Base-by-base conservation (phyloP, 2,888 invertebrate genomes). In the Lepidochitona cinerea region DNA sequence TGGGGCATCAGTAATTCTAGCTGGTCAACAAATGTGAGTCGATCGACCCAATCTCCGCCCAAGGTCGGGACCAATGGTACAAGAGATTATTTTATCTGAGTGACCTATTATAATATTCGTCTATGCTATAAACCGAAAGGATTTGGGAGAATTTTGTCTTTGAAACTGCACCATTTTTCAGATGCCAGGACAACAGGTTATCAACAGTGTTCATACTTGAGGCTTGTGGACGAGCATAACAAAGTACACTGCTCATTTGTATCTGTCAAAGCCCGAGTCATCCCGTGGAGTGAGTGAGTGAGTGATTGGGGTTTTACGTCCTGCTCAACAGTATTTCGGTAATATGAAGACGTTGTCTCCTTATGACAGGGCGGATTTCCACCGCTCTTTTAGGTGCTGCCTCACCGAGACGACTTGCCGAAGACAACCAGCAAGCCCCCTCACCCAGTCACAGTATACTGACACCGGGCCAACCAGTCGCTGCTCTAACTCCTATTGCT, bases 1-100 rank as follows among this genome's bases (percentile, higher is more conserved):
- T 49, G 36, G 64, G 9, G 49, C 74, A 5, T 71, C 71, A 23
- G 4, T 71, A 12, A 37, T 71, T 14, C 37, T 71, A 33, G 52
- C 52, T 6, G 74, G 71, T 1, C 74, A 74, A 37, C 36, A 54
- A 32, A 67, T 66, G 49, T 68, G 74, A 59, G 29, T 35, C 14
- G 37, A 26, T 23, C 41, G 64, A 14, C 36, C 70, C 35, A 59
- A 41, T 37, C 68, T 59, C 41, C 41, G 29, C 6, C 32, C 41
- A 35, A 5, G 52, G 5, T 68, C n/a, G 71, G 64, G n/a, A 72
- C 4, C 23, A 33, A 7, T 65, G 65, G 65, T 33, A 33, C 9
- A 65, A 23, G 9, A 32, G 35, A 12, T 29, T 33, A 18, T 65
- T 65, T n/a, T 9, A 33, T 23, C 14, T 65, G n/a, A 35, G 33